phyloP scores from a whole-genome alignment of 1,140 invertebrate genomes.

The Elysia chlorotica region DNA sequence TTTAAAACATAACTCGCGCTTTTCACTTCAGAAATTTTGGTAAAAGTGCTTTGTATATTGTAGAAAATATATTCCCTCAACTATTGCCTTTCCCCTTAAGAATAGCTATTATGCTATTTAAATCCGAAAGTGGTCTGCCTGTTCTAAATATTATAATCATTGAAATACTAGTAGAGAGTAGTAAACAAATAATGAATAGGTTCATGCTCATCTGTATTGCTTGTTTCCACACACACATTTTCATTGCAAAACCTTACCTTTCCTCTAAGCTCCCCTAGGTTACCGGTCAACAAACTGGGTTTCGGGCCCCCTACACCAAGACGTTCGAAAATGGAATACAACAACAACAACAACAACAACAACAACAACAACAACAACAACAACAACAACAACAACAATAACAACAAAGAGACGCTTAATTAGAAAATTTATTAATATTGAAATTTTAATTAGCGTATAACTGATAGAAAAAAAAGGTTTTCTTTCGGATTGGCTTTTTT shows the following conservation, averaged over 20 bases:
- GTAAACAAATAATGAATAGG: neutral
- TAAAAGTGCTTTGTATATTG: neutral
- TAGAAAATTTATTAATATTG: too few relatives aligned
- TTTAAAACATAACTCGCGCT: neutral
- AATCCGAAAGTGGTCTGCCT: too few relatives aligned
- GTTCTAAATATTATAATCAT: too few relatives aligned
- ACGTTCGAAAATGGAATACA: constrained; percentile 35
- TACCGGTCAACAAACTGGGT: constrained; percentile 42
- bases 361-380: too few relatives aligned
- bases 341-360: too few relatives aligned
- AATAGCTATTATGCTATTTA: neutral
- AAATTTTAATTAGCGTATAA: too few relatives aligned
- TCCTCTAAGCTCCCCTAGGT: constrained; percentile 39
- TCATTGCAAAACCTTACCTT: constrained; percentile 34
- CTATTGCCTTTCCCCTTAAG: neutral
- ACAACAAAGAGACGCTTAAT: too few relatives aligned
- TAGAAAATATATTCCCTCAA: neutral
- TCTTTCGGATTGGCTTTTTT: too few relatives aligned
- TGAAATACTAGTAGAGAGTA: neutral
- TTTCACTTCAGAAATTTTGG: neutral
- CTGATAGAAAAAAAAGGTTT: too few relatives aligned
- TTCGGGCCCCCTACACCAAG: constrained; percentile 45
- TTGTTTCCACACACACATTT: neutral
- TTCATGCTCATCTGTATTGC: neutral
- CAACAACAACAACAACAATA: too few relatives aligned